Conservation (phyloP, 2,888 invertebrate species). For the Acrocyrtus sp. region DNA sequence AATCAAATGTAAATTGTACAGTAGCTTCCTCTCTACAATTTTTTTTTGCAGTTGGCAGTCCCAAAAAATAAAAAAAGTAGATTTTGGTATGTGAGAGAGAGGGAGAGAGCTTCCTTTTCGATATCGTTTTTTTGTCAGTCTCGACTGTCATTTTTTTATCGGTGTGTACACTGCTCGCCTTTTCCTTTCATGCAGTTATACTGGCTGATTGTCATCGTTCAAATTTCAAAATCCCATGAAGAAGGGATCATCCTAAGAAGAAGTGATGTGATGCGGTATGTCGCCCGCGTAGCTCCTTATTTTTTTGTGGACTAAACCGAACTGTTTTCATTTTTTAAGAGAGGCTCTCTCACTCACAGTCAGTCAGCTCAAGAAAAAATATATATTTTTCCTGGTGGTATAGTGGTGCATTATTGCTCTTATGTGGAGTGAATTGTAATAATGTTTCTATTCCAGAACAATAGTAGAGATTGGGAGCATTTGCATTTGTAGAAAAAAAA, state of each 20-base stretch:
- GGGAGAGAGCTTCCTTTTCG: too few species aligned
- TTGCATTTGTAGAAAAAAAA: constrained; percentile 26
- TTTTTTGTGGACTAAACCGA: background rate
- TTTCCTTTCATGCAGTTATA: background rate
- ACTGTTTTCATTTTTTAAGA: too few species aligned
- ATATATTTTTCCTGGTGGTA: constrained; percentile 13
- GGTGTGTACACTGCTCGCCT: too few species aligned
- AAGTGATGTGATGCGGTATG: constrained; percentile 42
- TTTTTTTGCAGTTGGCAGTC: too few species aligned
- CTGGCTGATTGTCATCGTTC: constrained; percentile 31
- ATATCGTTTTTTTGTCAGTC: too few species aligned
- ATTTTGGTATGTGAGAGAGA: too few species aligned
- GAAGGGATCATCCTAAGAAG: constrained; percentile 52
- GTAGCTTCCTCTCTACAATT: too few species aligned
- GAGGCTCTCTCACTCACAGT: too few species aligned
- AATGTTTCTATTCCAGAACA: background rate
- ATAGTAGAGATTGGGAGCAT: background rate
- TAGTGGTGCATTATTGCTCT: too few species aligned
- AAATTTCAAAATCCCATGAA: constrained; percentile 46
- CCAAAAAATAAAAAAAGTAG: background rate
- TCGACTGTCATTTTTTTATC: too few species aligned
- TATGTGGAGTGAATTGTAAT: background rate
- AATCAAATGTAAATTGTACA: background rate
- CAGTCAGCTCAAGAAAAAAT: too few species aligned
- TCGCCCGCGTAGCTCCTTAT: background rate